Conservation (phyloP, 2,888 invertebrate species). For the Gerris lacustris region DNA sequence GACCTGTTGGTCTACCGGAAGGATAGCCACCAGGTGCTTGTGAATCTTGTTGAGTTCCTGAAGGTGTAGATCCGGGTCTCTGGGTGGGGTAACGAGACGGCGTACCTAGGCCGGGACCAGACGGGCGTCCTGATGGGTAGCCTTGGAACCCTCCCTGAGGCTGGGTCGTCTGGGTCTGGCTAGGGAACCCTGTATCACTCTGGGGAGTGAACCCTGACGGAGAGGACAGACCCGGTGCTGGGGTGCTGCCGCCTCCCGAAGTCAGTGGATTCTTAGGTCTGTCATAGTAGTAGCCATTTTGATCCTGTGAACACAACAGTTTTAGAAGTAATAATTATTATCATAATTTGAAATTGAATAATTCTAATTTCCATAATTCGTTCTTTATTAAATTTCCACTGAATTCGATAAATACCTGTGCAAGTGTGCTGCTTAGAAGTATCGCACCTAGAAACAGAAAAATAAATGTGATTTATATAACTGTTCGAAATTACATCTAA, state of each 20-base stretch:
- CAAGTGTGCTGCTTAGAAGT: too few relatives aligned
- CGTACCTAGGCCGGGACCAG: slow-evolving; percentile 17
- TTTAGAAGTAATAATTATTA: too few relatives aligned
- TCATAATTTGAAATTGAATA: too few relatives aligned
- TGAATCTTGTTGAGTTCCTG: not conserved
- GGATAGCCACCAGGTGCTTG: slow-evolving; percentile 25
- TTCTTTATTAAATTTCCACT: too few relatives aligned
- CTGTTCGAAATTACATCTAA: too few relatives aligned
- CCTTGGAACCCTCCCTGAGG: slow-evolving; percentile 17
- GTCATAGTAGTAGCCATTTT: slow-evolving; percentile 64
- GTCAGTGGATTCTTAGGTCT: slow-evolving; percentile 50
- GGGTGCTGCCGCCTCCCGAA: slow-evolving; percentile 20
- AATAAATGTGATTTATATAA: too few relatives aligned
- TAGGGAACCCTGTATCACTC: slow-evolving; percentile 20
- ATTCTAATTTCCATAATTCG: too few relatives aligned
- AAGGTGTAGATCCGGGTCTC: slow-evolving; percentile 11
- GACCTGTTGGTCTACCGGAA: slow-evolving; percentile 26
- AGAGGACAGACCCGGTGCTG: slow-evolving; percentile 20
- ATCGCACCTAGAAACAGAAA: too few relatives aligned
- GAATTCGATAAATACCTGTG: too few relatives aligned
- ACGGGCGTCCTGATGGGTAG: slow-evolving; percentile 20
- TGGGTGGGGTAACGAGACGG: slow-evolving; percentile 15
- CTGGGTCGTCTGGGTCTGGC: slow-evolving; percentile 8
- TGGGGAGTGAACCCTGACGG: slow-evolving; percentile 24
- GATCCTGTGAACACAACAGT: slow-evolving; percentile 41